A percentile compares a stretch with the other conserved stretches of the same genome.
Evolutionary conservation across 2,113 vertebrate genomes (phyloP).

Genomic region (Chascanopsetta lugubris): DNA sequence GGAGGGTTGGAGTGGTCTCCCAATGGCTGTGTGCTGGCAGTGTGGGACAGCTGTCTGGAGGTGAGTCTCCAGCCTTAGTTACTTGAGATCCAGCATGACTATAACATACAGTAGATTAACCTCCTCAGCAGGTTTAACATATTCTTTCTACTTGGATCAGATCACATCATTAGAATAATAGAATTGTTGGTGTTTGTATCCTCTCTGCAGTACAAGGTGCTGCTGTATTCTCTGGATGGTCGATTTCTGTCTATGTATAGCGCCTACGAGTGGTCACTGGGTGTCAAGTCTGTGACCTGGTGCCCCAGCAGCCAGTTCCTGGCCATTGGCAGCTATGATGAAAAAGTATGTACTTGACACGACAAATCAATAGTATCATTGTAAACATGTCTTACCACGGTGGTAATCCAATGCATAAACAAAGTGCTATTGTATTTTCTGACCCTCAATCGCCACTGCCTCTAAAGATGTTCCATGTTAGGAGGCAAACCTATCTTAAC

Average conservation of each 20-base stretch:
- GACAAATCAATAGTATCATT: background rate
- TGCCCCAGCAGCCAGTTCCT: conserved; percentile 97
- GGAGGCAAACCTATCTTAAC: too few species aligned
- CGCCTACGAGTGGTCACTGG: conserved; percentile 94
- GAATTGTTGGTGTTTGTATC: background rate
- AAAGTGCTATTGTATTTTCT: background rate
- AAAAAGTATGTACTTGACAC: conserved; percentile 84
- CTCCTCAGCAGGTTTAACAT: background rate
- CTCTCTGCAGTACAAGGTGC: conserved; percentile 87
- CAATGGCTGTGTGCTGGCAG: conserved; percentile 93
- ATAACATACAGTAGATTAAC: background rate
- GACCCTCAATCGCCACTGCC: too few species aligned
- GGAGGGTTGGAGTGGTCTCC: conserved; percentile 95
- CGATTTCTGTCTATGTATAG: conserved; percentile 86
- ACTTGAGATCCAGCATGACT: background rate
- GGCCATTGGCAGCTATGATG: conserved; percentile 94
- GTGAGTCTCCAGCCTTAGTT: conserved; percentile 72
- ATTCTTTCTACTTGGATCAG: background rate
- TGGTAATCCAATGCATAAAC: background rate
- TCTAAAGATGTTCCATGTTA: too few species aligned
- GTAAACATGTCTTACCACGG: too few species aligned
- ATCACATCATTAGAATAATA: background rate
- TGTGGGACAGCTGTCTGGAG: conserved; percentile 94
- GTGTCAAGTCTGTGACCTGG: conserved; percentile 90
- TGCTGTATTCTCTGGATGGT: conserved; percentile 95